Percentiles rank a stretch among this genome's conserved stretches.
Conservation (phyloP, 2,797 vertebrate genomes). For the Thamnophis elegans region DNA sequence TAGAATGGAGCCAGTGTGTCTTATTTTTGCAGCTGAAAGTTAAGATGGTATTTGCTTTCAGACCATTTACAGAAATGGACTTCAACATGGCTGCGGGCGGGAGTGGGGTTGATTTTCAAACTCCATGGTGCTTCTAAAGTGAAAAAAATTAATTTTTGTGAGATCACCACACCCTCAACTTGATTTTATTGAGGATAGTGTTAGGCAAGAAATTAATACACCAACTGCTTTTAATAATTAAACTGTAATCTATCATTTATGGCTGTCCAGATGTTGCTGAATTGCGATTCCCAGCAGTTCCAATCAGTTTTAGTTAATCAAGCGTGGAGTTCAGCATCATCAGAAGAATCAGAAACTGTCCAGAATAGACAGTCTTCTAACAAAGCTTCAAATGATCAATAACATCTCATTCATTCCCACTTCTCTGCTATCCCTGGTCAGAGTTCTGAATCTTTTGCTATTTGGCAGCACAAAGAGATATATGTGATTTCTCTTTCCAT, state of each 20-base stretch:
- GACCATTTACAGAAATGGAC: not conserved
- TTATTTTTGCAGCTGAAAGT: not conserved
- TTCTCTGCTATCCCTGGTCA: not conserved
- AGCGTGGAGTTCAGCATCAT: not conserved
- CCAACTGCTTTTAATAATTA: not conserved
- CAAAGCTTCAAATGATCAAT: not conserved
- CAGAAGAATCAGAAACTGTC: not conserved
- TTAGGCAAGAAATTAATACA: not conserved
- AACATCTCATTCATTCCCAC: not conserved
- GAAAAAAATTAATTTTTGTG: not conserved
- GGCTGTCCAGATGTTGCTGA: not conserved
- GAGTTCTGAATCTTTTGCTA: not conserved
- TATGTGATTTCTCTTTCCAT: not conserved
- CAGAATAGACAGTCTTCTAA: not conserved
- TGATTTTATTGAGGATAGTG: not conserved
- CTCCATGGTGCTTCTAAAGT: not conserved
- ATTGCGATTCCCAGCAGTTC: not conserved
- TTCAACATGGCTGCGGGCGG: not conserved
- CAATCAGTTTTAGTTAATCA: not conserved
- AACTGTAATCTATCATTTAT: not conserved
- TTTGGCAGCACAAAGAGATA: not conserved
- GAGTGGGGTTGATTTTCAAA: not conserved
- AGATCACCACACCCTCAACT: not conserved
- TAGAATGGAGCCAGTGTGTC: not conserved
- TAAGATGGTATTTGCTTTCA: not conserved